Base-by-base conservation (phyloP, 2,113 vertebrate genomes). In the Amphilophus citrinellus region DNA sequence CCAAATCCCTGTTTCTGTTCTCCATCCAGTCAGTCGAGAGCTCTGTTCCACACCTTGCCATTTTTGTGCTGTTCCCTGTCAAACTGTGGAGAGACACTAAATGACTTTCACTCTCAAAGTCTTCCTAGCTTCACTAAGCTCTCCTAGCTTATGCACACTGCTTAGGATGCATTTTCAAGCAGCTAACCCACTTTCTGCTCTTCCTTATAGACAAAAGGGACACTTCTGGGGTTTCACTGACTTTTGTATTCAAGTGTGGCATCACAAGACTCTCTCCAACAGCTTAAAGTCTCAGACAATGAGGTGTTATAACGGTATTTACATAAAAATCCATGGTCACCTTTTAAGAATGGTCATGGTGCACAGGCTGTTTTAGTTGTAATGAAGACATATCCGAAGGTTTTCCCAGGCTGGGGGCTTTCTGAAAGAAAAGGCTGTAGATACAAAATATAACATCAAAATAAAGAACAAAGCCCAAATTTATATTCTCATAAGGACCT, bases 131-230 rank as follows among this genome's bases (percentile, higher is more conserved):
- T 87, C 86, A 18, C 59, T 90, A 80, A 89, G 57, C 90, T 89
- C 86, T 61, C 77, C 68, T 79, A 86, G 80, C 73, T 91, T 81
- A 84, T 84, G 68, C 59, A 63, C 77, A 80, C 78, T 86, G 84
- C 82, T 88, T 83, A 82, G 85, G 65, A 68, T 83, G 84, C 87
- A 83, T 92, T 90, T 90, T 85, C 82, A 82, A 88, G 78, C 32
- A 61, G 79, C 89, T 93, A 92, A 91, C 89, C 82, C 85, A 89
- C 89, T 92, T 92, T 91, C 80, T 75, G 62, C 81, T 83, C 57
- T 83, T 83, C 78, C 60, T 80, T 56, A 76, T 76, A 80, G 77
- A 92, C 78, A 87, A 87, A 89, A 78, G 27, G 30, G 68, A 87
- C 79, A 86, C 84, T 81, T 85, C 80, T 87, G 83, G 84, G 87